phyloP scores from a whole-genome alignment of 2,888 invertebrate species.

The Heterodera filipjevi region DNA sequence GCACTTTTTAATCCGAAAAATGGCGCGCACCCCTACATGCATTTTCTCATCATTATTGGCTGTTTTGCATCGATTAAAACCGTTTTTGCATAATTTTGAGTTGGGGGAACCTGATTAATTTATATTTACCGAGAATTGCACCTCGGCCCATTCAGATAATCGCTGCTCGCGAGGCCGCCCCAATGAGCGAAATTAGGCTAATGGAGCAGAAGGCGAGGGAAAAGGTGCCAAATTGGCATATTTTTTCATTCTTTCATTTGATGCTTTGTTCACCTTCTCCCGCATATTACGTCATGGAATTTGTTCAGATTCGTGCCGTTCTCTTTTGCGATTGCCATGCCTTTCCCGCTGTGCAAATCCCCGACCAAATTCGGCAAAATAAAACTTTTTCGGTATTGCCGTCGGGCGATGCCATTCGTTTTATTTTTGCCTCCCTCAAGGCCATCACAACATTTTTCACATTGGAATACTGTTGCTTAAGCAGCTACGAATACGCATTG shows the following conservation, averaged over 20 bases:
- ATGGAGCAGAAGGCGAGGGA: slow-evolving; percentile 47
- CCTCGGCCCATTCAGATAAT: slow-evolving; percentile 1
- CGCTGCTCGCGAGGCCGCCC: slow-evolving; percentile 49
- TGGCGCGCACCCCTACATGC: no score
- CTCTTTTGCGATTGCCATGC: slow-evolving; percentile 58
- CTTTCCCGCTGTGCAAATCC: slow-evolving; percentile 51
- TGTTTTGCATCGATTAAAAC: no score
- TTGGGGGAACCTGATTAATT: no score
- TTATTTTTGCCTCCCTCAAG: no score
- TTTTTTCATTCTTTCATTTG: background rate
- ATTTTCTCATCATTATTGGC: no score
- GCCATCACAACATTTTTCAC: slow-evolving; percentile 61
- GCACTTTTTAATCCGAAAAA: no score
- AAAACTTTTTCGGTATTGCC: background rate
- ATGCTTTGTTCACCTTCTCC: background rate
- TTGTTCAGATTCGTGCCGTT: slow-evolving; percentile 47
- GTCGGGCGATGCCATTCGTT: background rate
- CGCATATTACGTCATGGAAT: no score
- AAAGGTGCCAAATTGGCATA: slow-evolving; percentile 43
- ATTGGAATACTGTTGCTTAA: slow-evolving; percentile 61
- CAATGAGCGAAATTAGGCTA: slow-evolving; percentile 39
- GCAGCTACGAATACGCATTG: slow-evolving; percentile 51
- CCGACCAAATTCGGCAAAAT: slow-evolving; percentile 21
- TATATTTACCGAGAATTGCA: background rate
- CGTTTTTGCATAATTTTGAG: no score